Base-by-base conservation (phyloP, 2,797 vertebrate genomes). In the Mus minutoides region DNA sequence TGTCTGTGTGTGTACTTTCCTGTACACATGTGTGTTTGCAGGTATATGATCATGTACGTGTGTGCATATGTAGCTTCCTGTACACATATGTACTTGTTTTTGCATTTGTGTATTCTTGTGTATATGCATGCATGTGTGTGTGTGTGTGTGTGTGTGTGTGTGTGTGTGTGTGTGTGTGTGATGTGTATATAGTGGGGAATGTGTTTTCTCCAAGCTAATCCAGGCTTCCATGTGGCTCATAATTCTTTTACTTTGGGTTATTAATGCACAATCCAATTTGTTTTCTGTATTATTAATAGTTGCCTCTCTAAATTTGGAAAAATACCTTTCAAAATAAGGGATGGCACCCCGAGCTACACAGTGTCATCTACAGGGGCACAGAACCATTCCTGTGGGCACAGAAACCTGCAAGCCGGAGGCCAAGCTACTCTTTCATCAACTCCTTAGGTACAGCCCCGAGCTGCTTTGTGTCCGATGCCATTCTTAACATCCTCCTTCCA, bases 331-430 rank as follows among this genome's bases (percentile, higher is more conserved):
- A n/a, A 90, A 92, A 54, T 43, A 21, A 8, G 12, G n/a, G 13
- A 21, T 46, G 73, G 29, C 56, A 52, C 29, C 56, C 12, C 3
- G 43, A 88, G 43, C 31, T 10, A 56, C 0, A 3, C 0, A 22
- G 37, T 10, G 10, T 56, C n/a, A 26, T 29, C 83, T 34, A 58
- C 40, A 54, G 0, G 16, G 37, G 54, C 88, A 40, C 0, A 26
- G 17, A 17, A 37, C 56, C 26, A 1, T 16, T 56, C 71, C 40
- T 26, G 6, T 37, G 29, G 31, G 31, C 14, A 2, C 19, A 12
- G 73, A 88, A 52, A 54, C 37, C 40, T 56, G 96, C 75, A 93
- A 52, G 43, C 3, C 76, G 88, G 77, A 91, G 40, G 62, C 84
- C 8, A 76, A 16, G 34, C 4, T 7, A 29, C 21, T 43, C 91